Evolutionary conservation across 2,113 vertebrate genomes (phyloP), one percentile per base, ranked within the genome.

Genomic region (Ceyx margarethae): DNA sequence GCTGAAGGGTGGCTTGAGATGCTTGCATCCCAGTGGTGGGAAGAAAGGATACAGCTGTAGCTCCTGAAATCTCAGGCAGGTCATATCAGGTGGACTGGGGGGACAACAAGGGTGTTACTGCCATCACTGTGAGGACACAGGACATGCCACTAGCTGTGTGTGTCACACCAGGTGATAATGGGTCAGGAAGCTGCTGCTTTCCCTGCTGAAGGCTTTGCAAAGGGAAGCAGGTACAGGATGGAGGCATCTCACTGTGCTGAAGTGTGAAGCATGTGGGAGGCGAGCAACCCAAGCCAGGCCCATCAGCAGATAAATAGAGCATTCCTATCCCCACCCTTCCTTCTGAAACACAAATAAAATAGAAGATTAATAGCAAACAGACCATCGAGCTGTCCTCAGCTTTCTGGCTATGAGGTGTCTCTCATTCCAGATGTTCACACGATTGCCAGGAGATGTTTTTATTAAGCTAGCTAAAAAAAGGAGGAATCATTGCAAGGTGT

Each of bases 251-350:
- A 4, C 17, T 0, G 1, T 40, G 31, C 4, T 26, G 65, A 65
- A 80, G 58, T 1, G 29, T 33, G 50, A 48, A 83, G 33, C 31
- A 1, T 33, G 64, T 58, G 86, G 80, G 83, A 96, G 76, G 85
- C 2, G 9, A 94, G 56, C 17, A 53, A 40, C 15, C 46, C 42
- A 67, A 46, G 48, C 56, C 72, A 77, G 26, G 61, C 28, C 43
- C 67, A 56, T 72, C n/a, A 53, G 64, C 46, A 76, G 75, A 68
- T 33, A 68, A 91, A 85, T 64, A 31, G 72, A 29, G 3, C 85
- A 69, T 94, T 95, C 92, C 89, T 62, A 60, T 46, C 92, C 68
- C 92, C 94, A 67, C 95, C 94, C 92, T 85, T 77, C 89, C 83
- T 13, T 10, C 31, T 67, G 80, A 88, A 93, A 54, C 45, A 37